Percentiles rank a stretch among this genome's conserved stretches.
phyloP scores from a whole-genome alignment of 2,113 vertebrate genomes.

The Pampusana beccarii region DNA sequence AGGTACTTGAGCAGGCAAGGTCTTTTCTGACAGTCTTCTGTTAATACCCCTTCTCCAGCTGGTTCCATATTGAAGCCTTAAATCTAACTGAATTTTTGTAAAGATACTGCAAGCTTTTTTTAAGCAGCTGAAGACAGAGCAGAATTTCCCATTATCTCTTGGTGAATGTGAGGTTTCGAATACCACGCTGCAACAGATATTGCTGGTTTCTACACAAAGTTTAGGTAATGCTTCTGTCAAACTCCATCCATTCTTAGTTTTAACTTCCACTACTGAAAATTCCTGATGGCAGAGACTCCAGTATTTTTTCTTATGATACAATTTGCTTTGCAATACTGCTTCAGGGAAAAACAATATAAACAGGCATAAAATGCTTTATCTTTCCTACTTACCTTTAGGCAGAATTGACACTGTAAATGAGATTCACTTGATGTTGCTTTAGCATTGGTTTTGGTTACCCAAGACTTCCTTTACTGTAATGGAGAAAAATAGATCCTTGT shows the following conservation, averaged over 20 bases:
- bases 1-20: not conserved
- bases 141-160: not conserved
- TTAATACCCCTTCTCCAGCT: not conserved
- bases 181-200: not conserved
- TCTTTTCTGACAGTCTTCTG: not conserved
- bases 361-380: not conserved
- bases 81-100: not conserved
- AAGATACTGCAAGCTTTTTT: not conserved
- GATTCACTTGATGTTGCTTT: not conserved
- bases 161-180: not conserved
- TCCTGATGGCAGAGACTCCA: not conserved
- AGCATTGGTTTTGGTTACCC: not conserved
- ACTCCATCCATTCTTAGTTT: not conserved
- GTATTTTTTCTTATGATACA: not conserved
- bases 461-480: not conserved
- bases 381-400: not conserved
- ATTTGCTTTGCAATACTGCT: not conserved
- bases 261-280: not conserved
- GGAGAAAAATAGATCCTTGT: not conserved
- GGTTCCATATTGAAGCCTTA: not conserved
- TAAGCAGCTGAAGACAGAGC: not conserved
- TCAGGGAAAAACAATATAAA: not conserved
- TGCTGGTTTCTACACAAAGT: not conserved
- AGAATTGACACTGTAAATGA: not conserved
- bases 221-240: not conserved